Base-by-base conservation (phyloP, 2,113 vertebrate genomes). In the Fulmarus glacialis region DNA sequence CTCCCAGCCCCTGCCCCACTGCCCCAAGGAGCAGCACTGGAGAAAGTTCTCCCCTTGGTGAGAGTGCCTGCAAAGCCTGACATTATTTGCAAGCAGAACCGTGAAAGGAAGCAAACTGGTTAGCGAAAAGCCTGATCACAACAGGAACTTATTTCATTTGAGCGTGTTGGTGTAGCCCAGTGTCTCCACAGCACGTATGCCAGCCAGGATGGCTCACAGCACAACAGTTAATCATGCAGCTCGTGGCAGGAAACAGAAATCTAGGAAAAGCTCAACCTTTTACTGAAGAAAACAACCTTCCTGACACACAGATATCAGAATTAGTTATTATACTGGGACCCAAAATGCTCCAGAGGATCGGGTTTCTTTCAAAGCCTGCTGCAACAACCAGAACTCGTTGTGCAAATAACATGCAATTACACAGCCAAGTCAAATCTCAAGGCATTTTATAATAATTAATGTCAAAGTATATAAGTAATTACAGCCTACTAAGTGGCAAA, bases 371-470 rank as follows among this genome's bases (percentile, higher is more conserved):
- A 89, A 71, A 94, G 82, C 52, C 89, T 90, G 52, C 82, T 59
- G 70, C 55, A 80, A 36, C 64, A 59, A 64, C 68, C 71, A 47
- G 62, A 88, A 75, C 77, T 90, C 84, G 29, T 83, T 77, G 87
- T 80, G 58, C 48, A 93, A 92, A 96, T 59, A 82, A 82, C 47
- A 34, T 47, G 62, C 56, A 73, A 95, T 96, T 96, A 91, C 58
- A 84, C 26, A 66, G 87, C 58, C 48, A 63, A 91, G 89, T 91
- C 82, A 96, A 89, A 80, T 95, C 78, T 97, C 85, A 71, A 93
- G 93, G 89, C 27, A 78, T 74, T 93, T 96, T 83, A 80, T 91
- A 96, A 75, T 81, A 94, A 96, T 97, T 96, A 93, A 96, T 73
- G 94, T 90, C 92, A 94, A 90, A 79, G 96, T 53, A 45, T 45